Percentiles rank a stretch among this genome's conserved stretches.
These are phyloP conservation scores for Lepidurus couesii DNA, from an alignment of 1,140 invertebrate species.

Conservation along the genomic window DNA sequence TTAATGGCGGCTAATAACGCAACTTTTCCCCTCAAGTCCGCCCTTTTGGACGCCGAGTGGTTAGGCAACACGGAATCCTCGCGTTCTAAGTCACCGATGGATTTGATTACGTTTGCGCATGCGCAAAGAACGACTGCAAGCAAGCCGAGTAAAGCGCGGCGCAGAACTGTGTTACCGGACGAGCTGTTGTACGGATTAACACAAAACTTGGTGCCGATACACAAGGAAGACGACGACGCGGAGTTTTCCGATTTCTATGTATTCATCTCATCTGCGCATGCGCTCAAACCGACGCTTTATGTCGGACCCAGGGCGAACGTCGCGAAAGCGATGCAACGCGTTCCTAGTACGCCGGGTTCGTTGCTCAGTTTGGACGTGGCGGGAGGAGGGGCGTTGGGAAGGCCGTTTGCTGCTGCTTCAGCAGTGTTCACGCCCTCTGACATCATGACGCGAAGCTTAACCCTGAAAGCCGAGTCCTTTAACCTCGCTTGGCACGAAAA, in stretches of 20 bases:
- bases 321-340: slow-evolving; percentile 37
- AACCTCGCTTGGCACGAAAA: slow-evolving; percentile 37
- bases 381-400: background rate
- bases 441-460: slow-evolving; percentile 38
- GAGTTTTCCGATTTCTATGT: too few relatives aligned
- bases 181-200: slow-evolving; percentile 58
- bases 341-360: slow-evolving; percentile 60
- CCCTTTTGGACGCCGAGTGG: background rate
- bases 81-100: slow-evolving; percentile 17
- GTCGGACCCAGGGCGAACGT: background rate
- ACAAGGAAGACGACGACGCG: slow-evolving; percentile 12
- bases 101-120: slow-evolving; percentile 34
- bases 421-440: slow-evolving; percentile 60
- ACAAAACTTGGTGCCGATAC: background rate
- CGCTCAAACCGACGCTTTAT: too few relatives aligned
- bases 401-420: background rate
- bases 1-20: slow-evolving; percentile 39
- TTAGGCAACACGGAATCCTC: slow-evolving; percentile 16
- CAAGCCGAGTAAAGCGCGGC: slow-evolving; percentile 53
- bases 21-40: slow-evolving; percentile 25
- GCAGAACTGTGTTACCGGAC: slow-evolving; percentile 54
- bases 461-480: slow-evolving; percentile 33
- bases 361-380: background rate
- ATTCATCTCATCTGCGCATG: background rate
- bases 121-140: background rate